These are phyloP conservation scores for Puffinus mauretanicus DNA, from an alignment of 2,113 vertebrate species.

Conservation along the genomic window DNA sequence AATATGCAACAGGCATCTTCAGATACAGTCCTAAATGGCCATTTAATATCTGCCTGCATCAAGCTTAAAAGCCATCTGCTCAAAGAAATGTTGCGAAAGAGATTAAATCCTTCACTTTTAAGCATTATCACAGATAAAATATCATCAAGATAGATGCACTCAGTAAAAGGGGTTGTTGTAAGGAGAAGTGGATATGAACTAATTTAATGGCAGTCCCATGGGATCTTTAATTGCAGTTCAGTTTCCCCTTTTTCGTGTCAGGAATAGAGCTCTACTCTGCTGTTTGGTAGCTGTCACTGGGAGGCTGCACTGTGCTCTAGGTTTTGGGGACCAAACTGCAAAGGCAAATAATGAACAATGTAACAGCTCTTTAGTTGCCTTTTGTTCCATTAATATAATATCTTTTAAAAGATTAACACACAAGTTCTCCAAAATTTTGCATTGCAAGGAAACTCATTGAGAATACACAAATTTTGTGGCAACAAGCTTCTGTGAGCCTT, in stretches of 20 bases:
- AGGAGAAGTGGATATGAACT: not conserved
- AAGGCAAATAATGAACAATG: not conserved
- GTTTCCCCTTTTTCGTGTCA: not conserved
- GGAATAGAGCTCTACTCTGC: not conserved
- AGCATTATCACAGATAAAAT: not conserved
- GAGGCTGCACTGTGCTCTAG: not conserved
- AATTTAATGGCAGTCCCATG: not conserved
- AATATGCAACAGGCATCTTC: not conserved
- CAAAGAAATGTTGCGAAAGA: not conserved
- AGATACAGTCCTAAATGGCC: not conserved
- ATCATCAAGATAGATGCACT: not conserved
- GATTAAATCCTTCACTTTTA: not conserved
- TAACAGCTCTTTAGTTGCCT: not conserved
- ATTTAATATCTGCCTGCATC: not conserved
- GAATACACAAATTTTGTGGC: not conserved
- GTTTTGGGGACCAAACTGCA: not conserved
- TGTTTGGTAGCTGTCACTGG: not conserved
- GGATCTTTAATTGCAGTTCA: not conserved
- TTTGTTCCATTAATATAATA: not conserved
- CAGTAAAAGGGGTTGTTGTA: not conserved
- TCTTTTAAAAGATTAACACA: not conserved
- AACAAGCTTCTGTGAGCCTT: not conserved
- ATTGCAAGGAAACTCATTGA: not conserved
- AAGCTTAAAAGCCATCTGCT: not conserved
- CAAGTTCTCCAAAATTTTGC: not conserved